These are phyloP conservation scores for Gymnocheta viridis DNA, from an alignment of 2,888 invertebrate species.

Conservation along the genomic window DNA sequence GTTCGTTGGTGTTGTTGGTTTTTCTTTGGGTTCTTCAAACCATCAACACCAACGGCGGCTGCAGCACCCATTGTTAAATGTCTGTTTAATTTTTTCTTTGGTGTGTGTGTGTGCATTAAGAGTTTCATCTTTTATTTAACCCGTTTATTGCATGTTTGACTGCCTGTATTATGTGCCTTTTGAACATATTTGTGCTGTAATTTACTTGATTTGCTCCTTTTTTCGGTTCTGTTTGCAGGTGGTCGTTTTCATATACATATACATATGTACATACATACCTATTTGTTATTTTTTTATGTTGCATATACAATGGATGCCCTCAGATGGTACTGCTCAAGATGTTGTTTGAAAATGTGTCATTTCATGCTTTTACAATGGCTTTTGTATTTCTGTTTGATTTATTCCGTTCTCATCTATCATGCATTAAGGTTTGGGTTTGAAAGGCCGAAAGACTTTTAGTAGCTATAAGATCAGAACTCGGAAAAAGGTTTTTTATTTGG, in stretches of 20 bases:
- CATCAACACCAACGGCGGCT: constrained; percentile 40
- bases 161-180: constrained; percentile 39
- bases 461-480: background rate
- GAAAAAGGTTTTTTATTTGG: background rate
- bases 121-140: constrained; percentile 54
- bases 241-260: constrained; percentile 68
- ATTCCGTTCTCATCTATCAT: constrained; percentile 3
- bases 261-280: too few species aligned
- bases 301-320: constrained; percentile 50
- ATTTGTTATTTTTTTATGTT: constrained; percentile 10
- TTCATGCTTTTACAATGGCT: constrained; percentile 63
- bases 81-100: background rate
- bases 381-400: constrained; percentile 57
- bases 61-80: constrained; percentile 51
- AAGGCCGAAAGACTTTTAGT: background rate
- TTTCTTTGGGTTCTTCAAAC: constrained; percentile 24
- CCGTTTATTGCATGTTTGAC: constrained; percentile 36
- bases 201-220: constrained; percentile 79
- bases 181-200: constrained; percentile 79
- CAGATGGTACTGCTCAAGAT: constrained; percentile 47
- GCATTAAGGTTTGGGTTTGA: background rate
- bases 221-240: constrained; percentile 78
- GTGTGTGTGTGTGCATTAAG: constrained; percentile 8
- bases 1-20: constrained; percentile 19
- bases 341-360: constrained; percentile 68